phyloP scores from a whole-genome alignment of 1,140 invertebrate genomes.

The Mercenaria mercenaria region DNA sequence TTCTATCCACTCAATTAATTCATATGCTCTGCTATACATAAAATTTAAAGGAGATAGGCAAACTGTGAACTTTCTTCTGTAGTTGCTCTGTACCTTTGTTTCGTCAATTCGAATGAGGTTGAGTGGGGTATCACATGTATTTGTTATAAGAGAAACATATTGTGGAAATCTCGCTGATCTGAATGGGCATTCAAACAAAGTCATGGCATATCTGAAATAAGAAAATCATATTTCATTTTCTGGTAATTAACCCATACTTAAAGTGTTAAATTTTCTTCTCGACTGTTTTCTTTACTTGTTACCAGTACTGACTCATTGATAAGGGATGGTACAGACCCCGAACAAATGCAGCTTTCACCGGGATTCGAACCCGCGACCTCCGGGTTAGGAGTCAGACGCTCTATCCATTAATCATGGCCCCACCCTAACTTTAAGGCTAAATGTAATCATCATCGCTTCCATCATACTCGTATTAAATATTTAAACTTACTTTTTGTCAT shows the following conservation, averaged over 20 bases:
- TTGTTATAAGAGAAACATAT: constrained; percentile 64
- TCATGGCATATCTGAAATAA: constrained; percentile 58
- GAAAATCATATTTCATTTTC: not conserved
- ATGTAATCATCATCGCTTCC: too few relatives aligned
- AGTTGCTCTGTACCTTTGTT: not conserved
- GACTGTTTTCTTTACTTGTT: too few relatives aligned
- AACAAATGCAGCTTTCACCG: too few relatives aligned
- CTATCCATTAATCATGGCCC: too few relatives aligned
- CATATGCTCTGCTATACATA: constrained; percentile 91
- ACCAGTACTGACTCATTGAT: too few relatives aligned
- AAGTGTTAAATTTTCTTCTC: too few relatives aligned
- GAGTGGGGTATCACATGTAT: constrained; percentile 10
- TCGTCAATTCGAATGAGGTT: constrained; percentile 2
- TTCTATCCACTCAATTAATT: constrained; percentile 97
- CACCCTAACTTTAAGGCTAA: too few relatives aligned
- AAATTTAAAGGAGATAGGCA: constrained; percentile 98
- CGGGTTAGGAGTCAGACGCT: too few relatives aligned
- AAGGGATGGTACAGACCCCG: too few relatives aligned
- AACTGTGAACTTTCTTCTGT: constrained; percentile 89
- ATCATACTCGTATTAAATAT: too few relatives aligned
- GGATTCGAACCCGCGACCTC: too few relatives aligned
- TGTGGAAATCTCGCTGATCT: constrained; percentile 15
- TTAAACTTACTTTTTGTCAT: not conserved
- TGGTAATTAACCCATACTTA: too few relatives aligned
- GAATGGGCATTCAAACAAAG: constrained; percentile 50